Conservation (phyloP, 2,797 vertebrate genomes). For the Furcifer pardalis region DNA sequence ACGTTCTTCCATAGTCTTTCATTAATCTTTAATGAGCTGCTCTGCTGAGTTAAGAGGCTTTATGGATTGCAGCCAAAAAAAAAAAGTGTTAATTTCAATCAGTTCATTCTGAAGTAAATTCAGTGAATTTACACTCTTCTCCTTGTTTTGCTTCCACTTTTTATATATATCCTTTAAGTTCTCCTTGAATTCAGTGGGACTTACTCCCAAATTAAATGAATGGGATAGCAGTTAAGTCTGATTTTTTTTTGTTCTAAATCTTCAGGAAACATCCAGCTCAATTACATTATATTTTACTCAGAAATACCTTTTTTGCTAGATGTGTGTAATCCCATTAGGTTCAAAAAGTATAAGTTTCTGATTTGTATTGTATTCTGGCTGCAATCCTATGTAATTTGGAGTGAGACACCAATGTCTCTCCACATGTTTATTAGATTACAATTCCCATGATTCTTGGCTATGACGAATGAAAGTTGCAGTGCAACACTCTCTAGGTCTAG, state of each 20-base stretch:
- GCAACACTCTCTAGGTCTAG: background rate
- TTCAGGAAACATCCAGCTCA: too few species aligned
- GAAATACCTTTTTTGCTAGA: background rate
- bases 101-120: constrained; percentile 23
- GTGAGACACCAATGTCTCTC: background rate
- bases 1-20: background rate
- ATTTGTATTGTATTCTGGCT: background rate
- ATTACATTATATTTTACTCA: background rate
- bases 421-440: background rate
- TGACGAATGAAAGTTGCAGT: background rate
- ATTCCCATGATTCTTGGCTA: background rate
- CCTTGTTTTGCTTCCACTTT: background rate
- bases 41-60: constrained; percentile 34
- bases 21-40: constrained; percentile 29
- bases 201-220: background rate
- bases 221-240: too few species aligned
- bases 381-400: background rate
- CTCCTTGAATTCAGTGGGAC: background rate
- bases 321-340: background rate
- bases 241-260: background rate
- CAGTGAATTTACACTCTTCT: background rate
- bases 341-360: background rate
- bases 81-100: background rate
- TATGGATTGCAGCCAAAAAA: constrained; percentile 28
- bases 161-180: background rate